These are phyloP conservation scores for Sphecodes monilicornis DNA, from an alignment of 2,888 invertebrate genomes.

Conservation along the genomic window DNA sequence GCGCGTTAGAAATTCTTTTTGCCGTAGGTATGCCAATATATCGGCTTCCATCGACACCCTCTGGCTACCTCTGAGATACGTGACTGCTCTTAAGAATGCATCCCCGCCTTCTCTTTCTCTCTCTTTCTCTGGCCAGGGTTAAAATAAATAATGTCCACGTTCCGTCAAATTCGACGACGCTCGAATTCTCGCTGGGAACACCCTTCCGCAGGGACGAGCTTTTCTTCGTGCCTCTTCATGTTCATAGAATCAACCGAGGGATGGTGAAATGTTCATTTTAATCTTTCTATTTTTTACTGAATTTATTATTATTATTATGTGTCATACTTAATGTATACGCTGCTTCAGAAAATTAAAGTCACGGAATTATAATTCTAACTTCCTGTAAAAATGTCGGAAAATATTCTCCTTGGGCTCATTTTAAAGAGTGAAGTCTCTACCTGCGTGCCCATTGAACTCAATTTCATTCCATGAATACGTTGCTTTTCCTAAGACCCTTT, in stretches of 20 bases:
- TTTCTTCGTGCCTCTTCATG: neutral
- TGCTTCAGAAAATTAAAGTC: neutral
- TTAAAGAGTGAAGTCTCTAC: too few relatives aligned
- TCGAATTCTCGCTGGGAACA: conserved; percentile 45
- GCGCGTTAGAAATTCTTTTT: conserved; percentile 82
- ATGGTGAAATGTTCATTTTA: neutral
- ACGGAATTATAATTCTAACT: neutral
- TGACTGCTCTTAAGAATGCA: conserved; percentile 83
- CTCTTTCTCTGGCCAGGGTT: conserved; percentile 61
- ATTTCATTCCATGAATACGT: too few relatives aligned
- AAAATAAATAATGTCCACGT: conserved; percentile 79
- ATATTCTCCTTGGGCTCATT: too few relatives aligned
- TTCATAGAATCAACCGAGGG: neutral
- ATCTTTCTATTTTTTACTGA: neutral
- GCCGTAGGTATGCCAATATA: conserved; percentile 84
- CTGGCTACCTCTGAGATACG: conserved; percentile 76
- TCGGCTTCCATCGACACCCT: conserved; percentile 78
- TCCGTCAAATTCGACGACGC: conserved; percentile 70
- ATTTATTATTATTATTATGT: neutral
- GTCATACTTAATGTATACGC: neutral
- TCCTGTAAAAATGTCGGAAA: too few relatives aligned
- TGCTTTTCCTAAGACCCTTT: too few relatives aligned
- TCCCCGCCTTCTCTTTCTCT: conserved; percentile 39
- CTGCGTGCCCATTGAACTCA: too few relatives aligned
- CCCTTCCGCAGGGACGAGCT: neutral